Percentiles rank a stretch among this genome's conserved stretches.
phyloP scores from a whole-genome alignment of 2,888 invertebrate species.

The Lasioglossum calceatum region DNA sequence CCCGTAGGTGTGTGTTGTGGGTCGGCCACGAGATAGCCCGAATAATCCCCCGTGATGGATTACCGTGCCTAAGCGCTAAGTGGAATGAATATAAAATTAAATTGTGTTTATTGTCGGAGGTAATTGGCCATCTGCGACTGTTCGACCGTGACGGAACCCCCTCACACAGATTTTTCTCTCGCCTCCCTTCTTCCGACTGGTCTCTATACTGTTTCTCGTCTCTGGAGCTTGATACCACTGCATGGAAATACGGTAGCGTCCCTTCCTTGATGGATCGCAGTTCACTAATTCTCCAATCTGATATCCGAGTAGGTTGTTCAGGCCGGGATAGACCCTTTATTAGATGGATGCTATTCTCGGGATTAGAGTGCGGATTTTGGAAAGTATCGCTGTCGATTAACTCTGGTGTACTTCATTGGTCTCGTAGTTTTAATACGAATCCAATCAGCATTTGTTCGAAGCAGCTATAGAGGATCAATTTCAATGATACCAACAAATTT shows the following conservation, averaged over 20 bases:
- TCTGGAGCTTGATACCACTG: background rate
- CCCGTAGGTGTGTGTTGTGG: slow-evolving; percentile 72
- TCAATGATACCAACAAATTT: too few species aligned
- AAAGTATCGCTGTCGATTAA: background rate
- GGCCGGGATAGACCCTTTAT: background rate
- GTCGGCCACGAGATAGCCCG: slow-evolving; percentile 77
- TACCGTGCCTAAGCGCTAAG: slow-evolving; percentile 78
- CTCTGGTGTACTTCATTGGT: background rate
- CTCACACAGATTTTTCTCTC: slow-evolving; percentile 50
- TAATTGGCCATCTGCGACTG: slow-evolving; percentile 83
- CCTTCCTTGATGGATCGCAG: slow-evolving; percentile 15
- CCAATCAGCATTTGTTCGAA: background rate
- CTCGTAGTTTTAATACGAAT: background rate
- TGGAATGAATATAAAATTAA: slow-evolving; percentile 83
- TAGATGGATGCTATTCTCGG: background rate
- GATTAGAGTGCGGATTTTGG: background rate
- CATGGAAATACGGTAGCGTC: background rate
- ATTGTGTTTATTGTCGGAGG: slow-evolving; percentile 81
- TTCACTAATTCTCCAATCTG: slow-evolving; percentile 8
- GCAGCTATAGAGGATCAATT: background rate
- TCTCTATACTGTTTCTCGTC: slow-evolving; percentile 10
- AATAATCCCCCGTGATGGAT: slow-evolving; percentile 81
- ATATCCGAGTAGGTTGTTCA: background rate
- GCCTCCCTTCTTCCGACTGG: slow-evolving; percentile 12
- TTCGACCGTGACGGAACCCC: slow-evolving; percentile 55